Base-by-base conservation (phyloP, 2,888 invertebrate genomes). In the Lepeophtheirus nordmannii region DNA sequence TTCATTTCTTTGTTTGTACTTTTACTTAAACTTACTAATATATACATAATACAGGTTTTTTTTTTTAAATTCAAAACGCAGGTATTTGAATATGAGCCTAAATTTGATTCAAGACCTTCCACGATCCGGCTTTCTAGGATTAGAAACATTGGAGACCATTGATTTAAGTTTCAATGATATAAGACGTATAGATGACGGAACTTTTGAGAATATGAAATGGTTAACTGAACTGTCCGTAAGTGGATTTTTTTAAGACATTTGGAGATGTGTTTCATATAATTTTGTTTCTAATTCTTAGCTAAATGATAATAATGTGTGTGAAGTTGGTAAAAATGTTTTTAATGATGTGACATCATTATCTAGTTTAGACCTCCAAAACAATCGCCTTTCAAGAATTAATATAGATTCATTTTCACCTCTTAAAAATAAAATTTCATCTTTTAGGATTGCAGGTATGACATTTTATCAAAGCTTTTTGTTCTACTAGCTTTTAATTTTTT, bases 401-500 rank as follows among this genome's bases (percentile, higher is more conserved):
- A n/a, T 30, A 20, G 53, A 56, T 23, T 22, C 63, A 17, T 63
- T 63, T 12, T 17, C 22, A 2, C 17, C 20, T 9, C 20, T 53
- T 14, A 22, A 63, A 14, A 30, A 56, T 20, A 46, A 56, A 23
- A 63, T 63, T n/a, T 14, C 23, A 20, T 20, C 22, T 46, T 39
- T 62, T n/a, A 41, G 41, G 17, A 40, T 62, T 37, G 62, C 62
- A 37, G 62, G 62, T 62, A 14, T 14, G 58, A 46, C 8, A 46
- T 1, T 46, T 46, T n/a, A 46, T 46, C 53, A 17, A 46, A 46
- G 8, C 53, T 17, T 17, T n/a, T 46, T 17, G 8, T 46, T 46
- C 8, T n/a, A 46, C 53, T 46, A 46, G 17, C 17, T n/a, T n/a
- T 14, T 8, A 46, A n/a, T 65, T 67, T 56, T 38, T 67, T 76